Evolutionary conservation across 2,113 vertebrate genomes (phyloP).

Genomic region (Hypanus sabinus): DNA sequence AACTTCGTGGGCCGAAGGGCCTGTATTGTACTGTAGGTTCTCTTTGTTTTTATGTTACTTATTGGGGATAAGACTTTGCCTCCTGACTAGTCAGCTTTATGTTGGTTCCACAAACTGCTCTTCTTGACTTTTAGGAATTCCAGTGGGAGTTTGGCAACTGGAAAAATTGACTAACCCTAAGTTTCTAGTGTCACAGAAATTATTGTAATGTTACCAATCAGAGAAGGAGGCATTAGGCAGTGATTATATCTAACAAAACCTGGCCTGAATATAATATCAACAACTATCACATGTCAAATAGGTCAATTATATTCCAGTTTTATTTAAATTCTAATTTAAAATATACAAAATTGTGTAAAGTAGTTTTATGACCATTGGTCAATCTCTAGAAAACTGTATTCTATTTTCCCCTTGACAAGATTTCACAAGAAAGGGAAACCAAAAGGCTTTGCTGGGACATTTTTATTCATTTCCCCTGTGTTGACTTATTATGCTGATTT

Average conservation of each 20-base stretch:
- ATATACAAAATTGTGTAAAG: not conserved
- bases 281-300: not conserved
- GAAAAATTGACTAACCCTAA: no score
- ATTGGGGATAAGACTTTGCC: not conserved
- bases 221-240: not conserved
- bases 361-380: not conserved
- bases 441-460: not conserved
- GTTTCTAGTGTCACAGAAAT: not conserved
- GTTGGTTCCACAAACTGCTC: not conserved
- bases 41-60: no score
- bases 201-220: not conserved
- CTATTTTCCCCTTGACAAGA: not conserved
- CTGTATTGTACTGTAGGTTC: no score
- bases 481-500: not conserved
- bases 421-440: not conserved
- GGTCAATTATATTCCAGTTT: not conserved
- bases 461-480: not conserved
- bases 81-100: not conserved
- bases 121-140: not conserved
- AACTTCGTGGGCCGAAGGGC: no score
- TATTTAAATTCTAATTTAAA: not conserved
- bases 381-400: not conserved
- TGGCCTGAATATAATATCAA: not conserved
- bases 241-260: not conserved
- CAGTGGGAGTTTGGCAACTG: not conserved